These are phyloP conservation scores for Xanthostigma xanthostigma DNA, from an alignment of 2,888 invertebrate genomes.

Conservation along the genomic window DNA sequence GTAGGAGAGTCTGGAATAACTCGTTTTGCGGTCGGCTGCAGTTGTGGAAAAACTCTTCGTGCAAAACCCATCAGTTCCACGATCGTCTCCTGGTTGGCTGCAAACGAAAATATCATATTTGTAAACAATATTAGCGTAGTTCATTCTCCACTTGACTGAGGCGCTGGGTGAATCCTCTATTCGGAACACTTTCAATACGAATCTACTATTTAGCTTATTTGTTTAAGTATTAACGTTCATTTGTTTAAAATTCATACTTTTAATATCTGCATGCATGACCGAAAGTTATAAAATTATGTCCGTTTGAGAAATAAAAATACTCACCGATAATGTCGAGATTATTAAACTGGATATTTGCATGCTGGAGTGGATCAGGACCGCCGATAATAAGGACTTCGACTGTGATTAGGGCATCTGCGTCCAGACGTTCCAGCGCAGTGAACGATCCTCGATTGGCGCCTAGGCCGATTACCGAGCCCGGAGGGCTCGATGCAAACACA, in stretches of 20 bases:
- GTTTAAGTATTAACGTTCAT: too few species aligned
- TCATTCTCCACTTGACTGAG: too few species aligned
- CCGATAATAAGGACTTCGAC: constrained; percentile 66
- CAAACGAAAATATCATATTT: constrained; percentile 4
- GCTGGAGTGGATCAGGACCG: constrained; percentile 34
- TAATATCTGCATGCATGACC: too few species aligned
- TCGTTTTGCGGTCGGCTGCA: constrained; percentile 11
- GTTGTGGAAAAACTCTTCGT: constrained; percentile 48
- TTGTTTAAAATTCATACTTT: too few species aligned
- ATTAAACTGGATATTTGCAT: constrained; percentile 84
- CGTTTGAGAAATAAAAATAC: constrained; percentile 12
- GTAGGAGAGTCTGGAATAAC: constrained; percentile 12
- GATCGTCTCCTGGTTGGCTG: constrained; percentile 90
- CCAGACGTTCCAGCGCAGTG: constrained; percentile 20
- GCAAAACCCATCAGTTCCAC: constrained; percentile 84
- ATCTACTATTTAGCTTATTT: too few species aligned
- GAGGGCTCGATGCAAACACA: not conserved
- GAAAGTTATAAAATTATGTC: too few species aligned
- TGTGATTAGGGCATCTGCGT: constrained; percentile 59
- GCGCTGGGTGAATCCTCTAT: too few species aligned
- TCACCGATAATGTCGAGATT: constrained; percentile 86
- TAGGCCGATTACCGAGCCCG: not conserved
- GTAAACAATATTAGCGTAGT: too few species aligned
- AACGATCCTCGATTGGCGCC: not conserved
- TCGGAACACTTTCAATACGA: too few species aligned